Evolutionary conservation across 2,888 invertebrate species (phyloP), one percentile per base, ranked within the genome.

Genomic region (Nomada fabriciana): DNA sequence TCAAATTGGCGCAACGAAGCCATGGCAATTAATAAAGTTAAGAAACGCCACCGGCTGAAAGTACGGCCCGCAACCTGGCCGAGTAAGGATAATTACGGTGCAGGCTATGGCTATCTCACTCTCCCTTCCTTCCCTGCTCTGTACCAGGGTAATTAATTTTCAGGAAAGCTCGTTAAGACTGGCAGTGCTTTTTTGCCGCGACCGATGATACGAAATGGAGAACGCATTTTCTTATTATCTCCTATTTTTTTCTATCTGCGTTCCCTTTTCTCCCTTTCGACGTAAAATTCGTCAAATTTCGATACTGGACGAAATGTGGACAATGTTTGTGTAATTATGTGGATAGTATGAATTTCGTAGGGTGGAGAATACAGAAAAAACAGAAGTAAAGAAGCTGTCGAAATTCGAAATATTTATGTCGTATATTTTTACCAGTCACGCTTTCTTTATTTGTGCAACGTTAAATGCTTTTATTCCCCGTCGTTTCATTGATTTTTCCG

Each of bases 11-110:
- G 71, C 76, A 75, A 76, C 83, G 83, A 80, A 76, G 72, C 78
- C 61, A 78, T 36, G 76, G 75, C 79, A 83, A 87, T 87, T 85
- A 87, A 87, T 85, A 82, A 87, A 85, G 79, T 87, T 84, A 87
- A 82, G 83, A 85, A 87, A 85, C 73, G 65, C 84, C 72, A 69
- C 25, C 55, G 78, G 77, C 84, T 69, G 59, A 81, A 83, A 83
- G 80, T 85, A 76, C 68, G 57, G 60, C 42, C 53, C 42, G 65
- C 70, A 71, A 76, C 68, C 60, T 71, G 63, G 50, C 43, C 80
- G 79, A 60, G 72, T 55, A 43, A 57, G 59, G 79, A 63, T 80
- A 82, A 85, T 85, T 83, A 83, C 70, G 52, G 61, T 25, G 47
- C 47, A 15, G 59, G 25, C 29, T 20, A 18, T 72, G 53, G 72